A percentile compares a stretch with the other conserved stretches of the same genome.
Conservation (phyloP, 2,113 vertebrate genomes). For the Pelecanus crispus region DNA sequence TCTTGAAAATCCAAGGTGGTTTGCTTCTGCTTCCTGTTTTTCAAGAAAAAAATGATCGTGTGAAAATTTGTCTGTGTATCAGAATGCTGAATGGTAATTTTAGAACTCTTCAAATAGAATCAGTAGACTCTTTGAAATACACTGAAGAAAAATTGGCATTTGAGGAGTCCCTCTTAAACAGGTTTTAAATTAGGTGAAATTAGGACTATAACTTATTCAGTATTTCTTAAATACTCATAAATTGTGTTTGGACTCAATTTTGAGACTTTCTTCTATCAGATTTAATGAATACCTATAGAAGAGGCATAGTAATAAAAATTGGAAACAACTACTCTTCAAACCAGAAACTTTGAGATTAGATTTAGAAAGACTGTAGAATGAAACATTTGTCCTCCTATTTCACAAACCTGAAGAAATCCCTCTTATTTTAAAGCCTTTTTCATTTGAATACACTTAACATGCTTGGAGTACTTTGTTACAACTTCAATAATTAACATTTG, state of each 20-base stretch:
- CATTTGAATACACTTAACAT: not conserved
- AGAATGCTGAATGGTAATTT: slow-evolving; percentile 8
- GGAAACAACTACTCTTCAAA: not conserved
- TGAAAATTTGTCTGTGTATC: not conserved
- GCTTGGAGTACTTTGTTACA: not conserved
- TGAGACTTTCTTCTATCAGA: not conserved
- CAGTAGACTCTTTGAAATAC: not conserved
- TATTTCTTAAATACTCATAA: not conserved
- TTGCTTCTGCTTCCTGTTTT: not conserved
- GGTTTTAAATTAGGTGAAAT: slow-evolving; percentile 4
- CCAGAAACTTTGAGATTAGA: not conserved
- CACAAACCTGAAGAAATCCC: not conserved
- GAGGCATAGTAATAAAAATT: not conserved
- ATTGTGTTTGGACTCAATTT: not conserved
- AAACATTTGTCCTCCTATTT: not conserved
- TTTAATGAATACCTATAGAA: not conserved
- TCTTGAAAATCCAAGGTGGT: not conserved
- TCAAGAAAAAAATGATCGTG: not conserved
- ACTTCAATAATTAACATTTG: not conserved
- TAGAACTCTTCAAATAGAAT: slow-evolving; percentile 11
- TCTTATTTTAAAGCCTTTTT: not conserved
- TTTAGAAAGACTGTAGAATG: not conserved
- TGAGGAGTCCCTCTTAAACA: not conserved
- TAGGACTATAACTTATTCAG: not conserved
- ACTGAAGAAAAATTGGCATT: not conserved